These are phyloP conservation scores for Rhyacichthys aspro DNA, from an alignment of 2,797 vertebrate genomes.

Conservation along the genomic window DNA sequence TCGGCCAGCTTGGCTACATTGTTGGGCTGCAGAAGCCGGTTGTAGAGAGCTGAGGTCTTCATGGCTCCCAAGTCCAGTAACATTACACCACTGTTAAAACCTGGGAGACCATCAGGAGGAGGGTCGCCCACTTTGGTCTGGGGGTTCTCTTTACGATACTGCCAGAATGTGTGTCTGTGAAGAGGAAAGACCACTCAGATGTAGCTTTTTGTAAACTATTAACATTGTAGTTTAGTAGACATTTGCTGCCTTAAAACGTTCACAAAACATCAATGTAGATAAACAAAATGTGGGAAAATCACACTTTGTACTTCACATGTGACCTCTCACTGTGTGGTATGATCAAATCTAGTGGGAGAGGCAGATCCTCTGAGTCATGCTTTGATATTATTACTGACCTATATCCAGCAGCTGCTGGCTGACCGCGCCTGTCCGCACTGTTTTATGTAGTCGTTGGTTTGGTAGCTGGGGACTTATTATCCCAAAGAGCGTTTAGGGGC, in stretches of 20 bases:
- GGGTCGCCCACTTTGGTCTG: slow-evolving; percentile 89
- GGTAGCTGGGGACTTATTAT: slow-evolving; percentile 41
- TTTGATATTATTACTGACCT: slow-evolving; percentile 63
- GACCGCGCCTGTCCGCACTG: slow-evolving; percentile 25
- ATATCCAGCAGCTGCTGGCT: slow-evolving; percentile 59
- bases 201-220: background rate
- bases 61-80: slow-evolving; percentile 90
- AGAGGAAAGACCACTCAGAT: slow-evolving; percentile 1
- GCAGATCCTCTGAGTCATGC: slow-evolving; percentile 47
- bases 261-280: background rate
- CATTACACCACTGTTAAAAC: slow-evolving; percentile 97
- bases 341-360: slow-evolving; percentile 38
- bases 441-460: slow-evolving; percentile 29
- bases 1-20: slow-evolving; percentile 85
- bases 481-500: slow-evolving; percentile 35
- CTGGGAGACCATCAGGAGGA: slow-evolving; percentile 89
- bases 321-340: slow-evolving; percentile 10
- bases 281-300: slow-evolving; percentile 12
- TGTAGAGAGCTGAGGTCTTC: slow-evolving; percentile 89
- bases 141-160: slow-evolving; percentile 94
- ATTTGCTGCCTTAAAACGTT: background rate
- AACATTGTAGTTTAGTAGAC: no score
- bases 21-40: slow-evolving; percentile 85
- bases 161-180: slow-evolving; percentile 95
- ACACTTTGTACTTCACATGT: slow-evolving; percentile 1